Evolutionary conservation across 2,888 invertebrate genomes (phyloP).

Genomic region (Fissipunctia ypsillon): DNA sequence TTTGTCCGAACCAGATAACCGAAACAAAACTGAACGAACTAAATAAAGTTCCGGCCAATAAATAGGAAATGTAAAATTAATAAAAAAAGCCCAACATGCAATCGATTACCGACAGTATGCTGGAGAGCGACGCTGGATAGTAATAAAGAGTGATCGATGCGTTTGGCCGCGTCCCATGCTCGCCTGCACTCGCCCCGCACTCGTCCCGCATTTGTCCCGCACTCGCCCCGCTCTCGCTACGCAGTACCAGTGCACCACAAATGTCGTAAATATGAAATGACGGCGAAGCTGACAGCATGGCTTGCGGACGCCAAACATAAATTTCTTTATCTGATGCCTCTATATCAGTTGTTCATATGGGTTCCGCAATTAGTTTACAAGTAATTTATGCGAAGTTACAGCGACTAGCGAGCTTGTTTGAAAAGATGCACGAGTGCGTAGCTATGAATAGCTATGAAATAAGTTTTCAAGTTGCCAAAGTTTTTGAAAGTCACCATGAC

Average conservation of each 20-base stretch:
- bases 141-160: conserved; percentile 71
- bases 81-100: conserved; percentile 56
- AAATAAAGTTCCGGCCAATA: conserved; percentile 53
- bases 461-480: neutral
- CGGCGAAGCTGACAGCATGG: conserved; percentile 67
- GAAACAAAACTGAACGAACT: conserved; percentile 27
- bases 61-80: conserved; percentile 60
- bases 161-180: conserved; percentile 45
- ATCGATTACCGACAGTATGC: conserved; percentile 61
- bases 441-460: too few species aligned
- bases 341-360: conserved; percentile 66
- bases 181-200: conserved; percentile 26
- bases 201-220: conserved; percentile 7
- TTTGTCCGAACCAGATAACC: conserved; percentile 27
- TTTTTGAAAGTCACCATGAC: conserved; percentile 2
- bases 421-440: neutral
- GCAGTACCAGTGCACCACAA: conserved; percentile 48
- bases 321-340: conserved; percentile 71
- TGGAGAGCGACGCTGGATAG: conserved; percentile 51
- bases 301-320: conserved; percentile 67
- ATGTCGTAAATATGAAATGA: conserved; percentile 77
- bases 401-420: neutral
- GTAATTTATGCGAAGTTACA: conserved; percentile 19
- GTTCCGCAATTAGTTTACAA: conserved; percentile 35
- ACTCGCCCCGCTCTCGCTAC: conserved; percentile 9